A percentile compares a stretch with the other conserved stretches of the same genome.
Evolutionary conservation across 1,140 invertebrate species (phyloP).

Genomic region (Rhopalosiphum maidis): DNA sequence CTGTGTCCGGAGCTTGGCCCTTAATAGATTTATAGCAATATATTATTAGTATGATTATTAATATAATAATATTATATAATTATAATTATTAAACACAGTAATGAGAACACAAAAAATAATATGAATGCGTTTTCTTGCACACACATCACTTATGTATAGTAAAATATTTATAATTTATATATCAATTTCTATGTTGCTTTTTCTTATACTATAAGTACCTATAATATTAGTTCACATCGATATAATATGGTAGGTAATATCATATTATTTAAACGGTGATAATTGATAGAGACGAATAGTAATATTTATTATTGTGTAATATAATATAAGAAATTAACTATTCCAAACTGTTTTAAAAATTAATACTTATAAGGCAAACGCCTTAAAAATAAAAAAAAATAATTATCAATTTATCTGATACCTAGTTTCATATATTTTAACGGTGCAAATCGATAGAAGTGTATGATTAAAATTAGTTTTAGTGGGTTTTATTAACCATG

Average conservation of each 20-base stretch:
- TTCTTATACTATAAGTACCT: not conserved
- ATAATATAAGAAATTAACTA: too few relatives aligned
- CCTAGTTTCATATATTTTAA: too few relatives aligned
- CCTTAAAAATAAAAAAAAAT: too few relatives aligned
- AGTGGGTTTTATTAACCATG: too few relatives aligned
- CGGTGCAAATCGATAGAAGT: too few relatives aligned
- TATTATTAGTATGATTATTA: not conserved
- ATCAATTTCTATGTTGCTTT: not conserved
- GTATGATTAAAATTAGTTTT: too few relatives aligned
- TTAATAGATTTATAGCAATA: constrained; percentile 62
- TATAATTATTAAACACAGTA: not conserved
- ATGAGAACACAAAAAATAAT: not conserved
- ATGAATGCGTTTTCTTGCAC: not conserved
- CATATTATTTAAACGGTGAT: too few relatives aligned
- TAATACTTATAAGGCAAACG: too few relatives aligned
- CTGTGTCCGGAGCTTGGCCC: constrained; percentile 88
- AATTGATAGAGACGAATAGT: too few relatives aligned
- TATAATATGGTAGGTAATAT: not conserved
- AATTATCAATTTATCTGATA: too few relatives aligned
- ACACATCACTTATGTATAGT: not conserved
- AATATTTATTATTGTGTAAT: too few relatives aligned
- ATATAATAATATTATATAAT: not conserved
- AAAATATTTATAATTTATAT: not conserved
- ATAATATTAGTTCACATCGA: not conserved
- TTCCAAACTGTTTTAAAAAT: too few relatives aligned